phyloP scores from a whole-genome alignment of 1,140 invertebrate genomes.

The Sitodiplosis mosellana region DNA sequence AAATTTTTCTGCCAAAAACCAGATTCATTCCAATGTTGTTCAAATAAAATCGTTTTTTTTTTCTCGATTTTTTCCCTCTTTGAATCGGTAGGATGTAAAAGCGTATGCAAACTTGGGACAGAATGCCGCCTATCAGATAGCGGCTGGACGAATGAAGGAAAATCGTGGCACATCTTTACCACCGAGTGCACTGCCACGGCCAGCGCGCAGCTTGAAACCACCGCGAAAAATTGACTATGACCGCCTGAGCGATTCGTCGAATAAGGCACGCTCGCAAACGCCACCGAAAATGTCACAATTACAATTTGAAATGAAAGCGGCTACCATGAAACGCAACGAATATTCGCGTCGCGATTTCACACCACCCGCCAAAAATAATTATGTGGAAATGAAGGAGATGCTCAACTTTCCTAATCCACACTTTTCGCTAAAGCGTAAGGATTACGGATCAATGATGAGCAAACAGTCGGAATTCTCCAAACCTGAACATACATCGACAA shows the following conservation, averaged over 20 bases:
- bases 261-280: background rate
- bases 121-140: background rate
- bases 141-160: constrained; percentile 2
- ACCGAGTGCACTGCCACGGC: constrained; percentile 4
- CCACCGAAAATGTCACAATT: constrained; percentile 2
- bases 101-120: too few species aligned
- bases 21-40: too few species aligned
- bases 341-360: constrained; percentile 1
- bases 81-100: too few species aligned
- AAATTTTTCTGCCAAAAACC: too few species aligned
- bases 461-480: background rate
- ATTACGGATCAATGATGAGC: constrained; percentile 2
- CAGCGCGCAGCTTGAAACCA: constrained; percentile 4
- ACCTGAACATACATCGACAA: constrained; percentile 2
- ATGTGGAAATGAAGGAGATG: constrained; percentile 1
- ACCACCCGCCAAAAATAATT: constrained; percentile 1
- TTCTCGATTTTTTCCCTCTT: too few species aligned
- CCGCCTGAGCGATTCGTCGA: constrained; percentile 2
- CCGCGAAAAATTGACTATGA: constrained; percentile 6
- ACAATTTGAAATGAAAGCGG: constrained; percentile 2
- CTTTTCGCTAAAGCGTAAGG: constrained; percentile 2
- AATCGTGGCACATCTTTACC: constrained; percentile 1
- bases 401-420: background rate
- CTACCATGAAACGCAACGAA: constrained; percentile 3
- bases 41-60: too few species aligned